phyloP scores from a whole-genome alignment of 2,797 vertebrate species.

The Sarcoramphus papa region DNA sequence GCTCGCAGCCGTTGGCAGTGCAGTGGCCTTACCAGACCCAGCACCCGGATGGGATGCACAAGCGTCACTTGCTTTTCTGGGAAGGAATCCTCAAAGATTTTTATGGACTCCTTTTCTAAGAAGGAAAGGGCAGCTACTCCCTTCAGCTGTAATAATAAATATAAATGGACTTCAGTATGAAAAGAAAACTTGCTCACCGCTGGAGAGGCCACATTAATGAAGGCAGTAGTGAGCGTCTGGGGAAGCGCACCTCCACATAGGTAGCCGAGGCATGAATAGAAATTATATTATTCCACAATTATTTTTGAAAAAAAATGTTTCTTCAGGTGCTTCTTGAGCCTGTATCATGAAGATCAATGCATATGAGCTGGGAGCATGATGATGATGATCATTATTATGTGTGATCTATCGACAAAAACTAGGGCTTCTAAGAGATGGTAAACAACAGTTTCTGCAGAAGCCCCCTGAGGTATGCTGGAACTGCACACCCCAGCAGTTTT shows the following conservation, averaged over 20 bases:
- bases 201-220: not conserved
- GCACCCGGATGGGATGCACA: not conserved
- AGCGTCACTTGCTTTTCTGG: not conserved
- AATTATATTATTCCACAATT: not conserved
- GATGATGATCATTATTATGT: not conserved
- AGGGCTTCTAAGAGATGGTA: not conserved
- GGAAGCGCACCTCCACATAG: not conserved
- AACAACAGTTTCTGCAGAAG: conserved; percentile 23
- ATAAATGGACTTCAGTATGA: not conserved
- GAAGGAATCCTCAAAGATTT: not conserved
- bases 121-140: not conserved
- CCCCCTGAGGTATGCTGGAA: conserved; percentile 7
- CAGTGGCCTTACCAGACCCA: not conserved
- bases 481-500: not conserved
- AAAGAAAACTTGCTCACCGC: not conserved
- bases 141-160: not conserved
- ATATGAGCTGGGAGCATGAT: not conserved
- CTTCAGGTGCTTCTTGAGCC: not conserved
- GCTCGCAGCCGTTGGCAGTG: fast-evolving
- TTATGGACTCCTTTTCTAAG: not conserved
- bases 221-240: not conserved
- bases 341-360: not conserved
- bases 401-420: not conserved
- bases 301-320: not conserved
- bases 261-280: not conserved